Base-by-base conservation (phyloP, 2,797 vertebrate species). In the Lacerta agilis region DNA sequence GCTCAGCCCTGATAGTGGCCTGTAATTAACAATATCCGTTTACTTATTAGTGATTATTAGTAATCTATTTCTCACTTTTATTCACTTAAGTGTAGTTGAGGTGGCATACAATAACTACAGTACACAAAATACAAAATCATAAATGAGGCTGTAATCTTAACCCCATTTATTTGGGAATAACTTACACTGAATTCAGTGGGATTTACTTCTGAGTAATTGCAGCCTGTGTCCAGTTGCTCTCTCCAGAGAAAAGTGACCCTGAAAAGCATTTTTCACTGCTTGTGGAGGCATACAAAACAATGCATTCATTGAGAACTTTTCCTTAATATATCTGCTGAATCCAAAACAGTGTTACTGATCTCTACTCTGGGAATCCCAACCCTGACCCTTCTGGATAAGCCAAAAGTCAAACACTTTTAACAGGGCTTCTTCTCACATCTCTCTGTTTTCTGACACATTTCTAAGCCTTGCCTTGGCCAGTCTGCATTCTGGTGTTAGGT, bases 401-500 rank as follows among this genome's bases (percentile, higher is more conserved):
- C 58, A 49, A 76, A 81, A 85, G 71, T 76, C 27, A 88, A 23
- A 13, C 41, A 73, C 83, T 91, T 79, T 87, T 76, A 20, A 13
- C 17, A 23, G 82, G 85, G 78, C 5, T 87, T 10, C 33, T 36
- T 73, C 55, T 82, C 55, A n/a, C 10, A 38, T 78, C 81, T 79
- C 58, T 6, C 38, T 17, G 5, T 67, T 67, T 79, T 79, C 55
- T 86, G 72, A 88, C 64, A 69, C 1, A 1, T 58, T 71, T 33
- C 27, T 82, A 76, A 67, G 7, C 6, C 5, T 13, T 76, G 55
- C n/a, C 81, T 84, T 79, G 55, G 67, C 27, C 17, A 43, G 43
- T 81, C 79, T 89, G 8, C 8, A 79, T 5, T 88, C 73, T 81
- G 49, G 29, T 93, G 80, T 82, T 36, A 61, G 15, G 66, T 66